phyloP scores from a whole-genome alignment of 2,888 invertebrate genomes.

The Geophilus truncorum region DNA sequence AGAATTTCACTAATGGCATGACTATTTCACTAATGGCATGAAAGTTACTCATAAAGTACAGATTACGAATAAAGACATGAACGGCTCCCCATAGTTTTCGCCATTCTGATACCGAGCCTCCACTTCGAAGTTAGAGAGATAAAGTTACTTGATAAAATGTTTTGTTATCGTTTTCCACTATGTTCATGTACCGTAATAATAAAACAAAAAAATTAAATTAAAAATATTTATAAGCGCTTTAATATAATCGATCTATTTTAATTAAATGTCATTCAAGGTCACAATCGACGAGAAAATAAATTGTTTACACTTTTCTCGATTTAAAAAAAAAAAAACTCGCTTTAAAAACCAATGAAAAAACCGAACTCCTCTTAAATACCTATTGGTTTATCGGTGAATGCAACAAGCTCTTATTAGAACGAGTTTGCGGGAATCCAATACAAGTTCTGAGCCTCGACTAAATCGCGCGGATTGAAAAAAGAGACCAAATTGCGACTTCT shows the following conservation, averaged over 20 bases:
- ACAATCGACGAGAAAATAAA: background rate
- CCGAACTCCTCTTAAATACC: background rate
- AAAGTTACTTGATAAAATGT: background rate
- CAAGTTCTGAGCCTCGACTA: conserved; percentile 8
- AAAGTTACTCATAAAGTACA: too few relatives aligned
- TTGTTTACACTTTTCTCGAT: background rate
- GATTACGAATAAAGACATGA: too few relatives aligned
- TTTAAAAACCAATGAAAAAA: background rate
- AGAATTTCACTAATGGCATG: too few relatives aligned
- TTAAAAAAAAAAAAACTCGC: background rate
- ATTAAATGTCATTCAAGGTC: too few relatives aligned
- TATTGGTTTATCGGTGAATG: background rate
- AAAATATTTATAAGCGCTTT: background rate
- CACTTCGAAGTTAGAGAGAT: background rate
- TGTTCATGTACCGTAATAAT: background rate
- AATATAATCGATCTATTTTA: background rate
- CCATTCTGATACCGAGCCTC: background rate
- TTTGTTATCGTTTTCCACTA: background rate
- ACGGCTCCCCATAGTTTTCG: too few relatives aligned
- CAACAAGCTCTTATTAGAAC: conserved; percentile 3
- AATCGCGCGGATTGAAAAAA: background rate
- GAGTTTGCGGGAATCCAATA: conserved; percentile 11
- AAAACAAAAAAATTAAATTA: background rate
- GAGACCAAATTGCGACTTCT: conserved; percentile 27
- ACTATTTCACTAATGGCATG: too few relatives aligned